Base-by-base conservation (phyloP, 92 coral and sea anemone species). In the Plumapathes pennacea region DNA sequence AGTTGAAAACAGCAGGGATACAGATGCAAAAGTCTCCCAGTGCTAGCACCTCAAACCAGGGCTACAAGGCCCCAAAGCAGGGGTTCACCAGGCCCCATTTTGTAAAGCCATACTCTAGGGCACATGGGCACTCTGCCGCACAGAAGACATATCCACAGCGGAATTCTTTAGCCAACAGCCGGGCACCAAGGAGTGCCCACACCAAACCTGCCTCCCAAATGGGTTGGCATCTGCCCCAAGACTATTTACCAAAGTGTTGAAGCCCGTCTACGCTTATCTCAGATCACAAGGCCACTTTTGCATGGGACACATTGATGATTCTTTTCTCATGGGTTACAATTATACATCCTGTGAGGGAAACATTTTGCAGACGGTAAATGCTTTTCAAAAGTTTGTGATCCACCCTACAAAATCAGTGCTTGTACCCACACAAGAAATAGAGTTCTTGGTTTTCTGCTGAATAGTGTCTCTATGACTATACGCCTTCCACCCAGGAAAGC, bases 201-300 rank as follows among this genome's bases (percentile, higher is more conserved):
- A 57, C 7, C 32, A 69, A 57, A 45, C 28, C 27, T 71, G 74
- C 31, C 30, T 72, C 12, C 72, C 80, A 2, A 72, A 72, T 62
- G 72, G 80, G 2, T 40, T 72, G 24, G 18, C 56, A 1, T 62
- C 30, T 62, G 65, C 54, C 26, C 80, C 80, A 33, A 49, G 80
- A 12, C 25, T 51, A 11, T 72, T 72, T 43, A 72, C 71, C n/a
- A n/a, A n/a, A n/a, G 30, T 72, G 19, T 43, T 72, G 2, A 72
- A 71, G 20, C 80, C 80, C 4, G 80, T 72, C 2, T 72, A 72
- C 38, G 2, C 71, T 10, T 36, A 41, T 14, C 26, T 72, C 32
- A 3, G 80, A 29, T 10, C 45, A 4, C 31, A 13, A 22, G 80
- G 72, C 14, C 80, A 72, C 51, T 49, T 34, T 1, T 36, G 65